A percentile compares a stretch with the other conserved stretches of the same genome.
Conservation (phyloP, 2,797 vertebrate species). For the Cheirogaleus major region DNA sequence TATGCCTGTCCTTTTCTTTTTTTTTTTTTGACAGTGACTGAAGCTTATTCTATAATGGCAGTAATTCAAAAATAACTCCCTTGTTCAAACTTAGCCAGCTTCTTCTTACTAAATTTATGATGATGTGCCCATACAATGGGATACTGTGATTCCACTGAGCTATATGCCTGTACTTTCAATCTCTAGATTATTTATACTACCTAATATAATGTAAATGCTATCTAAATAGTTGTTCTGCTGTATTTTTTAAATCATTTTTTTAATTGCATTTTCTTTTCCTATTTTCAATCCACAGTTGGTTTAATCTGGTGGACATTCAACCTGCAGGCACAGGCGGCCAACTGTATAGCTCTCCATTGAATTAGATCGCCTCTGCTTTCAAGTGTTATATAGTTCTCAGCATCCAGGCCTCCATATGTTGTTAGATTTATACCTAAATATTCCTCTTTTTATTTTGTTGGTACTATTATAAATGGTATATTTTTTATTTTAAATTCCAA, state of each 20-base stretch:
- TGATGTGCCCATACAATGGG: too few species aligned
- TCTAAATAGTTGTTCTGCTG: not conserved
- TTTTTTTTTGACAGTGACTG: too few species aligned
- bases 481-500: not conserved
- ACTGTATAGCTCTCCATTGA: not conserved
- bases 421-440: not conserved
- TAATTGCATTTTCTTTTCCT: not conserved
- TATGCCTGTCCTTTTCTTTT: too few species aligned
- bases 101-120: too few species aligned
- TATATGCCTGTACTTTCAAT: not conserved
- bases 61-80: too few species aligned
- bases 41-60: too few species aligned
- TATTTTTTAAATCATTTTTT: not conserved
- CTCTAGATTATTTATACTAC: not conserved
- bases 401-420: not conserved
- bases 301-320: not conserved
- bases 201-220: not conserved
- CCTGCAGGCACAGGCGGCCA: not conserved
- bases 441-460: not conserved
- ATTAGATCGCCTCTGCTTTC: not conserved
- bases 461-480: not conserved
- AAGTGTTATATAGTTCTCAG: not conserved
- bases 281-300: not conserved
- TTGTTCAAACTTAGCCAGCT: too few species aligned
- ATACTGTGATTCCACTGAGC: too few species aligned